phyloP scores from a whole-genome alignment of 2,797 vertebrate species.

The Chlorospingus flavigularis region DNA sequence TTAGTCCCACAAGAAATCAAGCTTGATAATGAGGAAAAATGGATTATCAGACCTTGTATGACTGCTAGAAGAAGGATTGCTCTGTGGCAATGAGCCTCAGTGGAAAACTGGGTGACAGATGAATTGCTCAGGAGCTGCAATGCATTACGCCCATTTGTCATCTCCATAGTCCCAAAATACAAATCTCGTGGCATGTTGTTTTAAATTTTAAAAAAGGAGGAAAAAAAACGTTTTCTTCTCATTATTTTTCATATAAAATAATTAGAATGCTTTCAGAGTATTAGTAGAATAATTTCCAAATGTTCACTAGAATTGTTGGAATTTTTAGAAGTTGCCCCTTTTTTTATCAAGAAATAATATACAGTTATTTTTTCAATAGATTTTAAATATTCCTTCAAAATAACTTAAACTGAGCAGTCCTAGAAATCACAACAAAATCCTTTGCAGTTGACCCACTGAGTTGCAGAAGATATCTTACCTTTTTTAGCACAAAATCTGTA shows the following conservation, averaged over 20 bases:
- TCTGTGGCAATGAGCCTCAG: background rate
- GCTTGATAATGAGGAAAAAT: slow-evolving; percentile 26
- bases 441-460: background rate
- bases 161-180: background rate
- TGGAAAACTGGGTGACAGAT: slow-evolving; percentile 6
- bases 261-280: background rate
- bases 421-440: background rate
- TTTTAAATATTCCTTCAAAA: background rate
- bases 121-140: background rate
- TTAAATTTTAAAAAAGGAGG: background rate
- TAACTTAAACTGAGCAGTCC: background rate
- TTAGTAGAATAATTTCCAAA: background rate
- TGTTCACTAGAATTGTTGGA: background rate
- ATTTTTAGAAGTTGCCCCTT: background rate
- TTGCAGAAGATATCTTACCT: background rate
- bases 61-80: slow-evolving; percentile 1
- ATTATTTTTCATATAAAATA: background rate
- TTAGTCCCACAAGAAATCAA: slow-evolving; percentile 16
- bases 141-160: background rate
- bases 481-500: background rate
- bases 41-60: background rate
- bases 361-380: background rate
- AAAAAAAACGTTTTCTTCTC: background rate
- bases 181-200: background rate
- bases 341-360: background rate